Evolutionary conservation across 2,888 invertebrate species (phyloP).

Genomic region (Euplagia quadripunctaria): DNA sequence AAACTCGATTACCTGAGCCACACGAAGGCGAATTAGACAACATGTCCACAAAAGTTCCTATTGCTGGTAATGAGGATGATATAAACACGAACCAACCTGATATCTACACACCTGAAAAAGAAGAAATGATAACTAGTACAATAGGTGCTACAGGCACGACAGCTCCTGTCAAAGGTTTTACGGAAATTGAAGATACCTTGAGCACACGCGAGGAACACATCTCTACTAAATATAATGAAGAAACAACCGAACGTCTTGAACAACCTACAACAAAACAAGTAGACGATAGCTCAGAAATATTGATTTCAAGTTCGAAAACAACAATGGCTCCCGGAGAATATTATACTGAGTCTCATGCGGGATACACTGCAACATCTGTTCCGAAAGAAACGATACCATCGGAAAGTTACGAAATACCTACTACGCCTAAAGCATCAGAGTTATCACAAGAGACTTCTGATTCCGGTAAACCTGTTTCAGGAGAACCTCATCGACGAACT

Average conservation of each 20-base stretch:
- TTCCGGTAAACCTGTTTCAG: slow-evolving; percentile 4
- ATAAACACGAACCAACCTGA: slow-evolving; percentile 24
- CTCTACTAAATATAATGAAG: slow-evolving; percentile 32
- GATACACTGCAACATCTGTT: slow-evolving; percentile 7
- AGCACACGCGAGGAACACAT: slow-evolving; percentile 30
- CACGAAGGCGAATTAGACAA: slow-evolving; percentile 19
- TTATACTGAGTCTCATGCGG: slow-evolving; percentile 9
- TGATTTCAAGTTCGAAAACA: slow-evolving; percentile 26
- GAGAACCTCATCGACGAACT: slow-evolving; percentile 16
- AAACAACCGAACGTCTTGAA: slow-evolving; percentile 29
- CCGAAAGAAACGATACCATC: background rate
- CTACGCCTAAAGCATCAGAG: slow-evolving; percentile 17
- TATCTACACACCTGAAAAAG: slow-evolving; percentile 23
- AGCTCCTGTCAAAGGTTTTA: slow-evolving; percentile 27
- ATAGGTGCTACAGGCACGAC: slow-evolving; percentile 30
- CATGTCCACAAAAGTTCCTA: slow-evolving; percentile 20
- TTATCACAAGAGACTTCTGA: slow-evolving; percentile 22
- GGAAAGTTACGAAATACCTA: background rate
- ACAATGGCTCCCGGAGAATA: slow-evolving; percentile 5
- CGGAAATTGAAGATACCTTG: slow-evolving; percentile 38
- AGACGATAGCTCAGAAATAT: slow-evolving; percentile 19
- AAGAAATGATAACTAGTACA: slow-evolving; percentile 29
- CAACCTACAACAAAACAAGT: slow-evolving; percentile 18
- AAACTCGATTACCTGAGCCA: slow-evolving; percentile 11
- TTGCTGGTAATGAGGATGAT: slow-evolving; percentile 12